A percentile compares a stretch with the other conserved stretches of the same genome.
Conservation (phyloP, 2,797 vertebrate genomes). For the Takifugu ocellatus region DNA sequence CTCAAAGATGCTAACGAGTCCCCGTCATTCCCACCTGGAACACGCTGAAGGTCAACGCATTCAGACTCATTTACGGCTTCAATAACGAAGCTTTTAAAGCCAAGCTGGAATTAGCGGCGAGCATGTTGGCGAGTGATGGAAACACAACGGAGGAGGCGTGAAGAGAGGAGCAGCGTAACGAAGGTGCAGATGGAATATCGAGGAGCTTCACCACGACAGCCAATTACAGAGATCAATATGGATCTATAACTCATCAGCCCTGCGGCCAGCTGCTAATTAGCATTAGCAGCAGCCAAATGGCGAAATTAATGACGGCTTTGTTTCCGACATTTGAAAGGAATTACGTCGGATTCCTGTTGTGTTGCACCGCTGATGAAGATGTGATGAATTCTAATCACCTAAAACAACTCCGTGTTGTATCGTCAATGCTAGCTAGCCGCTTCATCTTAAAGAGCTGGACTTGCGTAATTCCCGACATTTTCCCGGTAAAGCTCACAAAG, state of each 20-base stretch:
- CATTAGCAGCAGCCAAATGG: slow-evolving; percentile 23
- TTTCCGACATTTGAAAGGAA: slow-evolving; percentile 22
- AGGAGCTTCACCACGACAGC: slow-evolving; percentile 21
- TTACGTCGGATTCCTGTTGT: slow-evolving; percentile 9
- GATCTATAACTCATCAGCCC: slow-evolving; percentile 38
- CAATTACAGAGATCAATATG: slow-evolving; percentile 45
- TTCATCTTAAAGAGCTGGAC: no score
- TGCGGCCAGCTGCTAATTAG: slow-evolving; percentile 40
- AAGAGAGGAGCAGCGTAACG: slow-evolving; percentile 12
- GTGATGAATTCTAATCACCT: slow-evolving; percentile 24
- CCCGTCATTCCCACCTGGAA: neutral
- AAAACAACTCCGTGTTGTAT: no score
- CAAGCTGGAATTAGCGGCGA: neutral
- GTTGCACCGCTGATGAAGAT: neutral
- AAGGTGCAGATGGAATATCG: slow-evolving; percentile 26
- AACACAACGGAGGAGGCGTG: neutral
- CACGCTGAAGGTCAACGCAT: neutral
- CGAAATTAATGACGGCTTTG: slow-evolving; percentile 31
- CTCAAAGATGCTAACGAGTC: neutral
- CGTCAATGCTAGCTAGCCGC: no score
- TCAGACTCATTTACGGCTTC: neutral
- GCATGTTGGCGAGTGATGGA: neutral
- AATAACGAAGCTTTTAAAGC: neutral
- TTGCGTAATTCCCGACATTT: no score
- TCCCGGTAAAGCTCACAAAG: no score